Conservation (phyloP, 2,113 vertebrate genomes). For the Eublepharis macularius region DNA sequence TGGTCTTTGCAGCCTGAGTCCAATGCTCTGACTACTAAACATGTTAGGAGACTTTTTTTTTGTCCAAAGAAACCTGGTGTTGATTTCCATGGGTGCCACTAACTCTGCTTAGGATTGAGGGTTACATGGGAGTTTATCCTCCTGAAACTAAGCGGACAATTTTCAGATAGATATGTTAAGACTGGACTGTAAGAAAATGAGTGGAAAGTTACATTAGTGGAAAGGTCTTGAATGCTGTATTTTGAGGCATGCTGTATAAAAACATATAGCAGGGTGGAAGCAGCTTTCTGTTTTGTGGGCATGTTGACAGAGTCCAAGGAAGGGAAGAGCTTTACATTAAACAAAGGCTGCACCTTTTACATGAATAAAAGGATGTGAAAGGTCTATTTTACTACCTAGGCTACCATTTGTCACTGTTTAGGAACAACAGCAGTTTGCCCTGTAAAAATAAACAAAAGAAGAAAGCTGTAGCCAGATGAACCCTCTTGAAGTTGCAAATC, state of each 20-base stretch:
- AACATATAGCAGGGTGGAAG: background rate
- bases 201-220: no score
- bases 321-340: background rate
- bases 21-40: background rate
- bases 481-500: background rate
- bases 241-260: background rate
- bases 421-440: background rate
- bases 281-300: background rate
- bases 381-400: conserved; percentile 5
- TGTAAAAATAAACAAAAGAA: conserved; percentile 21
- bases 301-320: background rate
- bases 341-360: background rate
- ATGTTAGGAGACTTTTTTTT: background rate
- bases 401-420: background rate
- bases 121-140: background rate
- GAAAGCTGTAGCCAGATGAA: background rate
- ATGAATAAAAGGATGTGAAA: background rate
- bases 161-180: background rate
- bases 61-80: background rate
- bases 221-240: background rate
- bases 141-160: background rate
- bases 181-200: background rate
- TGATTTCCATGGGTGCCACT: background rate
- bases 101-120: background rate
- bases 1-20: no score